Base-by-base conservation (phyloP, 2,888 invertebrate species). In the Cryptosula pallasiana region DNA sequence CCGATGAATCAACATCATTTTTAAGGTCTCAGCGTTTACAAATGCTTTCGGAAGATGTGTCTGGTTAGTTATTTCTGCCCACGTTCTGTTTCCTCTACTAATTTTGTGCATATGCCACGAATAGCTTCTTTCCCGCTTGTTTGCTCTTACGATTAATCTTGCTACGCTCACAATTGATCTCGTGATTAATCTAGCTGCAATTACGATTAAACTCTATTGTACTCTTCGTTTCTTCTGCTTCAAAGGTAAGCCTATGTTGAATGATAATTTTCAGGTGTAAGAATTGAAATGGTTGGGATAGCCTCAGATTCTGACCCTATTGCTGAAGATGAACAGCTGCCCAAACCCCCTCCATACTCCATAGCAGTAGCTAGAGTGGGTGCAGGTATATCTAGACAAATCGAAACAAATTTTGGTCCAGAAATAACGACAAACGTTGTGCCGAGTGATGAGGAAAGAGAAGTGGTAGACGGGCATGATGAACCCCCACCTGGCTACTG, bases 1-100 rank as follows among this genome's bases (percentile, higher is more conserved):
- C 63, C 32, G 63, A 63, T 63, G 63, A 63, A n/a, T 63, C 63
- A 13, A 63, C 63, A 27, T 16, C 63, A 13, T 27, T 63, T 63
- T 63, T 63, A 63, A n/a, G 13, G 13, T 2, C 63, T 5, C 3
- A 27, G 32, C 25, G 13, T 63, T 63, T 63, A 32, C 29, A 16
- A 13, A 29, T 27, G 9, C 5, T 5, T 5, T 25, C 63, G 3
- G 9, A 9, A 3, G 25, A 27, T 2, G 25, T 5, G 13, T 9
- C 20, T 63, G 63, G 63, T 63, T 63, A 63, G 63, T 63, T 27
- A 25, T 23, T n/a, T n/a, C 16, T 45, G 45, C 20, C 45, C 45
- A 45, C 9, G 9, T 45, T 13, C 45, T 45, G 45, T 45, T 20
- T 13, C 45, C 45, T 20, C 45, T 20, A 45, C n/a, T n/a, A n/a